These are phyloP conservation scores for Platerodrilus igneus DNA, from an alignment of 2,888 invertebrate genomes.

Conservation along the genomic window DNA sequence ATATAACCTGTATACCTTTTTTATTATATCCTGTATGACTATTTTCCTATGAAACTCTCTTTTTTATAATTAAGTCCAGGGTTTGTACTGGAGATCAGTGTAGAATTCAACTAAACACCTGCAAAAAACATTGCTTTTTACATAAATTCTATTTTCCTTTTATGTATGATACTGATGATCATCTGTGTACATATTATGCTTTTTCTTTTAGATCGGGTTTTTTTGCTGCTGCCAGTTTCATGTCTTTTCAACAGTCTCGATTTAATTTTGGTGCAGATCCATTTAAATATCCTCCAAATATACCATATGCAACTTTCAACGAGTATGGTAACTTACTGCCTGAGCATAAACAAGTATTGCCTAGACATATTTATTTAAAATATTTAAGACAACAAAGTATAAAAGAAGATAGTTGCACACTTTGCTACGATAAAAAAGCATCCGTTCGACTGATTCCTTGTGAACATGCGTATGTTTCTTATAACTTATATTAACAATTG, in stretches of 20 bases:
- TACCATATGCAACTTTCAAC: constrained; percentile 70
- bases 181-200: constrained; percentile 5
- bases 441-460: constrained; percentile 74
- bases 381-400: constrained; percentile 68
- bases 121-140: too few species aligned
- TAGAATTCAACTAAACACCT: too few species aligned
- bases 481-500: constrained; percentile 6
- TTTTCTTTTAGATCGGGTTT: constrained; percentile 68
- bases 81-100: too few species aligned
- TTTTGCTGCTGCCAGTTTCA: constrained; percentile 93
- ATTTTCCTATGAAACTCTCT: too few species aligned
- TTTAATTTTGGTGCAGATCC: constrained; percentile 86
- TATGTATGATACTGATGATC: too few species aligned
- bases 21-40: too few species aligned
- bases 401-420: constrained; percentile 77
- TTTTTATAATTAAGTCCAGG: too few species aligned
- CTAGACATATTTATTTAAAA: constrained; percentile 74
- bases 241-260: constrained; percentile 92
- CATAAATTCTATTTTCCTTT: too few species aligned
- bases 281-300: constrained; percentile 72
- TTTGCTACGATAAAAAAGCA: constrained; percentile 80
- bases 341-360: constrained; percentile 74
- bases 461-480: constrained; percentile 66
- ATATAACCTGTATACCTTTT: too few species aligned
- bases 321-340: constrained; percentile 68